A percentile compares a stretch with the other conserved stretches of the same genome.
Evolutionary conservation across 2,113 vertebrate species (phyloP).

Genomic region (Pogona vitticeps): DNA sequence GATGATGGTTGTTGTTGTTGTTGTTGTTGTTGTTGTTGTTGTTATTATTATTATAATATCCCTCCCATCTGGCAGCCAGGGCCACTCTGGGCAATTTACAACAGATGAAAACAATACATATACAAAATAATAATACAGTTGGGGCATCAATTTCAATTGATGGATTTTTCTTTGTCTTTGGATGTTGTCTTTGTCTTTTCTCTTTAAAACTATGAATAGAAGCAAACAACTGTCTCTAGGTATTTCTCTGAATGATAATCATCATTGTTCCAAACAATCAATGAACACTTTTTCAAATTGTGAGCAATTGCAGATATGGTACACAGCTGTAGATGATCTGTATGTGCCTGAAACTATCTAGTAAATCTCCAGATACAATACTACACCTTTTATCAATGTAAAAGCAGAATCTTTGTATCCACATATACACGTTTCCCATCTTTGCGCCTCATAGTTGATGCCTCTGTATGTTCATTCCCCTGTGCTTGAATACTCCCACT

Average conservation of each 20-base stretch:
- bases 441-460: neutral
- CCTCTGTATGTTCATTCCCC: neutral
- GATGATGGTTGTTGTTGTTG: too few relatives aligned
- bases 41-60: too few relatives aligned
- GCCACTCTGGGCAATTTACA: too few relatives aligned
- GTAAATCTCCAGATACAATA: neutral
- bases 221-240: slow-evolving; percentile 4
- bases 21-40: too few relatives aligned
- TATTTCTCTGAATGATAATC: slow-evolving; percentile 27
- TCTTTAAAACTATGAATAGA: slow-evolving; percentile 15
- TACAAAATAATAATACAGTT: too few relatives aligned
- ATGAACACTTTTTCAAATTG: slow-evolving; percentile 4
- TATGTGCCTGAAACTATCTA: neutral
- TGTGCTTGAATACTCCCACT: neutral
- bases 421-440: neutral
- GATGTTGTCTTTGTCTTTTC: neutral
- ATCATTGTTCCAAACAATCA: neutral
- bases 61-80: too few relatives aligned
- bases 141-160: too few relatives aligned
- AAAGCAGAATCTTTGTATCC: too few relatives aligned
- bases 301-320: neutral
- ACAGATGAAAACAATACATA: too few relatives aligned
- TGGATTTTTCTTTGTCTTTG: neutral
- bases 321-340: neutral
- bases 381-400: neutral